Evolutionary conservation across 2,888 invertebrate species (phyloP).

Genomic region (Parnassius apollo): DNA sequence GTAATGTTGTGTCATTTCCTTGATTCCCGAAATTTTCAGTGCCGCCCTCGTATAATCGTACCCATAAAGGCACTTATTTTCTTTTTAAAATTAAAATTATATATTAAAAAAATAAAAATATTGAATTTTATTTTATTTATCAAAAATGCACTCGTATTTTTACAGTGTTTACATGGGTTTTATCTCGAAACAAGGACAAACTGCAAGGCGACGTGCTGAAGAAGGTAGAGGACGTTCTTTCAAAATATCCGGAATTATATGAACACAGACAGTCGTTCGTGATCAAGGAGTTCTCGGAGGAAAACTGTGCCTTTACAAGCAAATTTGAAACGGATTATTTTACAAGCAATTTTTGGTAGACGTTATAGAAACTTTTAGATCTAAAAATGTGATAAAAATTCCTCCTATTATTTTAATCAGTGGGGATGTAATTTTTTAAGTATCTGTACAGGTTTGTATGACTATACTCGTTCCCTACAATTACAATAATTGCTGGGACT

Average conservation of each 20-base stretch:
- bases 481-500: no score
- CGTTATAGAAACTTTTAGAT: background rate
- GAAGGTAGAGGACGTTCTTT: constrained; percentile 56
- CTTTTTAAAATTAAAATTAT: no score
- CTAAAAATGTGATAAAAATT: background rate
- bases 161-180: constrained; percentile 68
- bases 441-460: no score
- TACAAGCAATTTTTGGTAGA: constrained; percentile 66
- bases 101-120: no score
- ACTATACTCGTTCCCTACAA: no score
- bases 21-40: no score
- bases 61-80: no score
- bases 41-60: no score
- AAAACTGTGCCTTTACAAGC: constrained; percentile 50
- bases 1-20: no score
- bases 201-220: constrained; percentile 55
- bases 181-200: constrained; percentile 58
- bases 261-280: constrained; percentile 60
- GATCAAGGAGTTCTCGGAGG: constrained; percentile 61
- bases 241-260: constrained; percentile 61
- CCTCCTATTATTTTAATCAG: no score
- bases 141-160: constrained; percentile 25
- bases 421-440: no score
- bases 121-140: no score
- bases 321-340: constrained; percentile 62